phyloP scores from a whole-genome alignment of 92 coral and sea anemone genomes.

The Diadumene lineata region DNA sequence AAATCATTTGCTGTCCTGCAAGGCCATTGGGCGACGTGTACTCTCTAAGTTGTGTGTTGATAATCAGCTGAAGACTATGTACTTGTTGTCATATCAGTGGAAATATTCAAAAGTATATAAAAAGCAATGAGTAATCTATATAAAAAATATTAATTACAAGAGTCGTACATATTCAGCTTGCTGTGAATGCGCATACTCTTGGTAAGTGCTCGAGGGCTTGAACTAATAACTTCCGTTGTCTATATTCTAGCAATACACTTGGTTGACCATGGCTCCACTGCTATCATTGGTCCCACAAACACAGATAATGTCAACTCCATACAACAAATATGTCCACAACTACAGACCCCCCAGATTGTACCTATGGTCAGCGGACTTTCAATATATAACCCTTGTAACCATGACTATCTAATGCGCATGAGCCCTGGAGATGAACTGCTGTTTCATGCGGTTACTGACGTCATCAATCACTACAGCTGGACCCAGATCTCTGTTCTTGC shows the following conservation, averaged over 20 bases:
- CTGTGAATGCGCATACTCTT: no score
- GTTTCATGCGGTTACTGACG: slow-evolving; percentile 39
- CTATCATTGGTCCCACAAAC: slow-evolving; percentile 23
- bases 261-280: slow-evolving; percentile 13
- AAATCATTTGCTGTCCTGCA: no score
- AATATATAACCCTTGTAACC: slow-evolving; percentile 42
- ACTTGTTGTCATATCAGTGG: no score
- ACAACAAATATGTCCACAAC: slow-evolving; percentile 25
- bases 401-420: slow-evolving; percentile 54
- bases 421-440: slow-evolving; percentile 39
- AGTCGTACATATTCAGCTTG: no score
- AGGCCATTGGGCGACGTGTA: no score
- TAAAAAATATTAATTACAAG: no score
- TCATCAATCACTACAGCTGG: slow-evolving; percentile 45
- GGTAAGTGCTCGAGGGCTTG: no score
- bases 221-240: no score
- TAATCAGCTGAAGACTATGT: no score
- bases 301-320: slow-evolving; percentile 12
- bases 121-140: no score
- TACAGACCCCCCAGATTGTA: slow-evolving; percentile 30
- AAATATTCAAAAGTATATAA: no score
- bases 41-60: no score
- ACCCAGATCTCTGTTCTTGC: slow-evolving; percentile 49
- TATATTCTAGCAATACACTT: slow-evolving; percentile 15
- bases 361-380: slow-evolving; percentile 40